Conservation (phyloP, 2,888 invertebrate species). For the Nomada ferruginata region DNA sequence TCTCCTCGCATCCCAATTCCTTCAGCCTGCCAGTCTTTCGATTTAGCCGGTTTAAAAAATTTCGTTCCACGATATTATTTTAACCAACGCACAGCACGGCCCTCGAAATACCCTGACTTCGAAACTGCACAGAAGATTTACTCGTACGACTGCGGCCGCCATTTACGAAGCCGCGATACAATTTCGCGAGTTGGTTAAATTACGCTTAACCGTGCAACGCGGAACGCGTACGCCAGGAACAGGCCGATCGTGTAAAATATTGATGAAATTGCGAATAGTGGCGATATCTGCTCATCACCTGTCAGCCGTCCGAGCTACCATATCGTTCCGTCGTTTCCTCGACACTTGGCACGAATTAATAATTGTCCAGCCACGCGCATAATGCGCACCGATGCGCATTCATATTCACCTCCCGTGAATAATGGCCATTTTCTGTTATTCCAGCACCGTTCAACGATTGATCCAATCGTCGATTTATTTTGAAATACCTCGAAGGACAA, state of each 20-base stretch:
- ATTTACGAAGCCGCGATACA: conserved; percentile 10
- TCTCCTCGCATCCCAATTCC: too few relatives aligned
- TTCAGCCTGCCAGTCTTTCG: background rate
- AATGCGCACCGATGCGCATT: conserved; percentile 33
- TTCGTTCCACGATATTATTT: background rate
- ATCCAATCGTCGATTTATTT: conserved; percentile 16
- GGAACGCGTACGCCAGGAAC: conserved; percentile 37
- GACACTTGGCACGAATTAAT: conserved; percentile 58
- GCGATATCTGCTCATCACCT: conserved; percentile 54
- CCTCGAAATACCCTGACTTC: background rate
- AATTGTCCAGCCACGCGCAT: conserved; percentile 39
- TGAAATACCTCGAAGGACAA: background rate
- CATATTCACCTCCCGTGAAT: conserved; percentile 17
- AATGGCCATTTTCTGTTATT: conserved; percentile 30
- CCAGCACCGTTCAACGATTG: background rate
- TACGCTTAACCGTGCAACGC: conserved; percentile 13
- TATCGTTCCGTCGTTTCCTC: conserved; percentile 57
- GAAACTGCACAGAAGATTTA: conserved; percentile 3
- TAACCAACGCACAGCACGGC: background rate
- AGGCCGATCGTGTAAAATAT: conserved; percentile 52
- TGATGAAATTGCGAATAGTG: conserved; percentile 56
- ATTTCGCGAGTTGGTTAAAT: conserved; percentile 33
- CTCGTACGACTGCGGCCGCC: background rate
- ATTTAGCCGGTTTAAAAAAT: background rate
- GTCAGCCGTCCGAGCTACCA: conserved; percentile 39